These are phyloP conservation scores for Melopsittacus undulatus DNA, from an alignment of 2,797 vertebrate species.

Conservation along the genomic window DNA sequence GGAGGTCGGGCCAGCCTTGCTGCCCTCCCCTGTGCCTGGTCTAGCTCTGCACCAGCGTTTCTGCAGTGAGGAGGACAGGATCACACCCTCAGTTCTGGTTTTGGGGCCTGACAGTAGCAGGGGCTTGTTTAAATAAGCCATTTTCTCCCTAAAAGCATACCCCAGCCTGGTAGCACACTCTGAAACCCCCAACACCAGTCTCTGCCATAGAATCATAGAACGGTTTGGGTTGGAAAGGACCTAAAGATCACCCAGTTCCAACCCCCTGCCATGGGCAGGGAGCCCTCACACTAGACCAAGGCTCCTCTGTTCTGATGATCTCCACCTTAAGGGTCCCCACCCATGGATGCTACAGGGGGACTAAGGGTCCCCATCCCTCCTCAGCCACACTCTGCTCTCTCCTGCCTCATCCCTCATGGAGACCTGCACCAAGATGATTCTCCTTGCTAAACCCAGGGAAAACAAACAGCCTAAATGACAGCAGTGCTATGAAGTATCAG, in stretches of 20 bases:
- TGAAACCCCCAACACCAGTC: not conserved
- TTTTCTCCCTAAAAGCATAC: not conserved
- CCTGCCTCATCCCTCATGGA: not conserved
- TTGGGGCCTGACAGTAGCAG: not conserved
- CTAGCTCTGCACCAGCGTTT: not conserved
- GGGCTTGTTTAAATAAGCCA: not conserved
- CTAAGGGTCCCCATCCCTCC: rapidly evolving
- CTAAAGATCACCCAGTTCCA: not conserved
- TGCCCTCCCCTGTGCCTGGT: not conserved
- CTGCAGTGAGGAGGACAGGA: rapidly evolving
- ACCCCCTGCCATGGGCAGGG: not conserved
- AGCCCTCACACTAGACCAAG: not conserved
- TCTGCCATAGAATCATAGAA: not conserved
- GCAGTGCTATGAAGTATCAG: not conserved
- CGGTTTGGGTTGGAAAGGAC: not conserved
- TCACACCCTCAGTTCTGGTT: not conserved
- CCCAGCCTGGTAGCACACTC: not conserved
- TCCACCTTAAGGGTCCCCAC: not conserved
- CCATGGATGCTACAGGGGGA: rapidly evolving
- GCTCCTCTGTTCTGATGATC: not conserved
- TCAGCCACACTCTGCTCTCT: not conserved
- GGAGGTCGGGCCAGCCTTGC: not conserved
- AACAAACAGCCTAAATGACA: not conserved
- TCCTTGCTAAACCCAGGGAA: not conserved
- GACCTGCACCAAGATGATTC: not conserved